Base-by-base conservation (phyloP, 2,797 vertebrate species). In the Helostoma temminkii region DNA sequence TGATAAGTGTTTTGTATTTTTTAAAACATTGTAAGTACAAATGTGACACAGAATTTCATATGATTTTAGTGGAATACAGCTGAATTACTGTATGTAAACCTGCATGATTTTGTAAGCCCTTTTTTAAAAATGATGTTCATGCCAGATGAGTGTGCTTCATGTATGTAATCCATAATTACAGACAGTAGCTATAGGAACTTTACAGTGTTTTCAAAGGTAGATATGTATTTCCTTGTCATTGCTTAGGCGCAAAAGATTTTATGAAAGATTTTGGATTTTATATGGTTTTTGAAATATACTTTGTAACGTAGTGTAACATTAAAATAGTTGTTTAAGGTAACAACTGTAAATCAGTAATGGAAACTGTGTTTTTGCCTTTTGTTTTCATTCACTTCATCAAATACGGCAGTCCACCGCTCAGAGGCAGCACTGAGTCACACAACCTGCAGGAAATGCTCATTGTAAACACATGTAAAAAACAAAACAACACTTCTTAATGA, bases 61-160 rank as follows among this genome's bases (percentile, higher is more conserved):
- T 60, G 34, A 52, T 70, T 86, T 81, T 80, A 55, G 81, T 76
- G 24, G 2, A 6, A 25, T 55, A 32, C 15, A 1, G 19, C 7
- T 57, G 32, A 19, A 34, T 37, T 32, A 32, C 2, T 32, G 32
- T 59, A 43, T 52, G 54, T 22, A 8, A 60, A 5, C 21, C 42
- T 49, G 18, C 5, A 30, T 59, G 53, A 53, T 81, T 87, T 84
- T 82, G 16, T 70, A 76, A 60, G 36, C 15, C 26, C 71, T 82
- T 81, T 79, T 56, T 43, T n/a, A n/a, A 21, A 65, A 69, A 69
- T 50, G 2, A 56, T 63, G 15, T 63, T 50, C 22, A 9, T 15
- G 19, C 0, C 28, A 46, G 21, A 61, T 68, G 15, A 1, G 8
- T 53, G 43, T 54, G 46, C 37, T 71, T 71, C 12, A 55, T 55